These are phyloP conservation scores for Euphonia xanthogaster DNA, from an alignment of 2,797 vertebrate species.

Conservation along the genomic window DNA sequence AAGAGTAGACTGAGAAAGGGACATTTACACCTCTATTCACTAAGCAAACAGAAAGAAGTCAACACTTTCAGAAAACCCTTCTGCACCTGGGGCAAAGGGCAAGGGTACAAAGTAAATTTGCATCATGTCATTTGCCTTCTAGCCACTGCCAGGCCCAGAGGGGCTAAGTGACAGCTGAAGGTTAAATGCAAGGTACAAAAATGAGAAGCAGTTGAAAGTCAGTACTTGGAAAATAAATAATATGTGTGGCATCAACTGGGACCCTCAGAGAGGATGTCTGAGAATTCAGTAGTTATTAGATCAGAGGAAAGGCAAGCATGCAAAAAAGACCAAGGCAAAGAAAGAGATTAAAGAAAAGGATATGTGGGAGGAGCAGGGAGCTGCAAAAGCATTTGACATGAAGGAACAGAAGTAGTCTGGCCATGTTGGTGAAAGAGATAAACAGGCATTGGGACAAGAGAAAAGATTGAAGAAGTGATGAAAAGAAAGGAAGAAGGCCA, in stretches of 20 bases:
- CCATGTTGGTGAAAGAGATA: not conserved
- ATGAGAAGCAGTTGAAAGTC: not conserved
- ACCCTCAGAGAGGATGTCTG: not conserved
- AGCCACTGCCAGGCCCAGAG: not conserved
- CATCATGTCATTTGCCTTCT: not conserved
- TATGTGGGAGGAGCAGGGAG: not conserved
- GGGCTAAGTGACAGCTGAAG: not conserved
- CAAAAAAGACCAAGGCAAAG: not conserved
- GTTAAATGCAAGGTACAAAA: not conserved
- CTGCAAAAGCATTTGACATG: not conserved
- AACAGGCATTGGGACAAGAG: not conserved
- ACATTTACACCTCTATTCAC: not conserved
- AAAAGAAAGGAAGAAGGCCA: not conserved
- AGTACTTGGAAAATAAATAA: not conserved
- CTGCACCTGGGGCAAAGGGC: not conserved
- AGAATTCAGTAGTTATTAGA: not conserved
- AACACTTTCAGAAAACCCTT: not conserved
- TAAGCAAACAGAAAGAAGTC: not conserved
- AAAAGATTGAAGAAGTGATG: constrained; percentile 66
- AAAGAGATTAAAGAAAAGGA: not conserved
- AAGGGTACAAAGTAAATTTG: not conserved
- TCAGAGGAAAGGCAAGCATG: not conserved
- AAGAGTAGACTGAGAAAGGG: not conserved
- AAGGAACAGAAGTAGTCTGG: not conserved
- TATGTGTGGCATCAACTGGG: not conserved